Conservation (phyloP, 2,113 vertebrate species). For the Cathartes aura region DNA sequence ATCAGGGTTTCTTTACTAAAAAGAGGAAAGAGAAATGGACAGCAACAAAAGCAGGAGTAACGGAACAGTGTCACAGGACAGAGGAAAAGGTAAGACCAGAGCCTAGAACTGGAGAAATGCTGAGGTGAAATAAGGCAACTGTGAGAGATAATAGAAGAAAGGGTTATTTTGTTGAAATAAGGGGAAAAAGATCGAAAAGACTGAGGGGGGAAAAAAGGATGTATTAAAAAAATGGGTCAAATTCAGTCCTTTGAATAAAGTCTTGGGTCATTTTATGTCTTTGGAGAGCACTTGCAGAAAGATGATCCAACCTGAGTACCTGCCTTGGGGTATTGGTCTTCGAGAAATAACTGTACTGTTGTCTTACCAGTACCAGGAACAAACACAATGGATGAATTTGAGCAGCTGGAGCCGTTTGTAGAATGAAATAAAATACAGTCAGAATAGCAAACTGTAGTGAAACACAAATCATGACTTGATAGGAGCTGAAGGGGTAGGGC, state of each 20-base stretch:
- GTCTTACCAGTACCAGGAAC: neutral
- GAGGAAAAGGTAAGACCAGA: neutral
- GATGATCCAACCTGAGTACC: neutral
- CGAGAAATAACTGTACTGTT: neutral
- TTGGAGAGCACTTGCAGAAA: neutral
- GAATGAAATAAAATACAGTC: neutral
- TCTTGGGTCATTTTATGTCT: neutral
- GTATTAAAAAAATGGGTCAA: neutral
- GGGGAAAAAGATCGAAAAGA: neutral
- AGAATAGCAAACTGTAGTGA: neutral
- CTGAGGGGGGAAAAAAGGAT: neutral
- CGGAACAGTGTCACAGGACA: neutral
- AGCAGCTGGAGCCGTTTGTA: neutral
- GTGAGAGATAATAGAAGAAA: neutral
- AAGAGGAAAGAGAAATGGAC: neutral
- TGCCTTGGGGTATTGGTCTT: neutral
- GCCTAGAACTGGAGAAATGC: neutral
- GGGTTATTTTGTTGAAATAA: neutral
- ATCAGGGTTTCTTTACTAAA: neutral
- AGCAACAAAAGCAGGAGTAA: neutral
- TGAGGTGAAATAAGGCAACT: neutral
- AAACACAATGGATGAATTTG: neutral
- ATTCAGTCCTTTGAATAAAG: neutral
- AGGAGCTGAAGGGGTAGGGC: neutral
- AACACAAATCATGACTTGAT: neutral